Conservation (phyloP, 2,888 invertebrate species). For the Ecliptopera silaceata region DNA sequence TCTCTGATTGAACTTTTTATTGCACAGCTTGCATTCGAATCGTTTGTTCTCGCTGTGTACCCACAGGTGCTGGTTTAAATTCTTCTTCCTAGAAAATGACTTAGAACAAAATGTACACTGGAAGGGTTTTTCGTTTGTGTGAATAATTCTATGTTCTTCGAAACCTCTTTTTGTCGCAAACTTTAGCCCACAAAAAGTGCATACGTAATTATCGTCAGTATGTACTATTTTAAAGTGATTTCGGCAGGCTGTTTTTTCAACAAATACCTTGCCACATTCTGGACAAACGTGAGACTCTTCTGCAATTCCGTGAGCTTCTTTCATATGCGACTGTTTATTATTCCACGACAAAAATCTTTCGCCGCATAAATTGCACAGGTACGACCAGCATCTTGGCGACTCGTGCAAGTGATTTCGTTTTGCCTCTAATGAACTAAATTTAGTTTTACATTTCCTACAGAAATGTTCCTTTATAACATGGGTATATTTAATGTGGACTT, state of each 20-base stretch:
- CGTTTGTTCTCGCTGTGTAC: constrained; percentile 71
- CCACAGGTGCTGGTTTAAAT: constrained; percentile 72
- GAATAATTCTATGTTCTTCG: constrained; percentile 76
- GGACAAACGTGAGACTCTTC: constrained; percentile 60
- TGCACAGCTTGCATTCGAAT: constrained; percentile 67
- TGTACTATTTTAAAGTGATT: constrained; percentile 51
- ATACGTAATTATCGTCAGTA: constrained; percentile 67
- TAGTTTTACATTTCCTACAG: constrained; percentile 44
- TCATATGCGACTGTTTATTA: constrained; percentile 59
- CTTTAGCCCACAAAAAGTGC: constrained; percentile 67
- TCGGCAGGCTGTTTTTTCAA: constrained; percentile 59
- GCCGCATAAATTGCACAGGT: constrained; percentile 64
- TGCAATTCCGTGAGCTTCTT: constrained; percentile 55
- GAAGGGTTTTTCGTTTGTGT: constrained; percentile 77
- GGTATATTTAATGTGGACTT: constrained; percentile 36
- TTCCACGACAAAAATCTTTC: constrained; percentile 64
- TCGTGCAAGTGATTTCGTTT: constrained; percentile 57
- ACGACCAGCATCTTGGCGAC: constrained; percentile 63
- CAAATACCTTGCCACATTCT: constrained; percentile 61
- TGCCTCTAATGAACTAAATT: constrained; percentile 38
- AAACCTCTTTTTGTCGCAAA: constrained; percentile 62
- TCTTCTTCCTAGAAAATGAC: constrained; percentile 69
- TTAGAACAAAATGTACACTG: constrained; percentile 77
- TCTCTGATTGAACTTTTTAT: constrained; percentile 71
- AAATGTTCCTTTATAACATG: constrained; percentile 20